A percentile compares a stretch with the other conserved stretches of the same genome.
Conservation (phyloP, 1,140 invertebrate genomes). For the Heliconius eleuchia region DNA sequence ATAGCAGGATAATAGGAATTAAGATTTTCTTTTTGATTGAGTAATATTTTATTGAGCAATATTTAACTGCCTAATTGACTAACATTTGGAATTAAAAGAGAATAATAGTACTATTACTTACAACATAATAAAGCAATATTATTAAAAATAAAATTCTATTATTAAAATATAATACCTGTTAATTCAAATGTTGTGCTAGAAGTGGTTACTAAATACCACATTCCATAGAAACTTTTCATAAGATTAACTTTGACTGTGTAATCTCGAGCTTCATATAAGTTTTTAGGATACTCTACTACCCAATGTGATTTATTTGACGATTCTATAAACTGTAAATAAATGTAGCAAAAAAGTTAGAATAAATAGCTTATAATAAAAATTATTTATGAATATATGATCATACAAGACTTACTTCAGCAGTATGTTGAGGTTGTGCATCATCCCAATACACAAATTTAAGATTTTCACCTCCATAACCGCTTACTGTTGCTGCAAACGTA, state of each 20-base stretch:
- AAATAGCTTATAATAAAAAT: not conserved
- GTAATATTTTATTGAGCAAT: too few species aligned
- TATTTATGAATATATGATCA: not conserved
- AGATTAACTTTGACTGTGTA: slow-evolving; percentile 85
- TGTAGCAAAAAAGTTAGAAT: not conserved
- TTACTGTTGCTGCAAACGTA: slow-evolving; percentile 84
- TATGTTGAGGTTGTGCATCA: slow-evolving; percentile 80
- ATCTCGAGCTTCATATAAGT: slow-evolving; percentile 80
- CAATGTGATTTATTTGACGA: slow-evolving; percentile 74
- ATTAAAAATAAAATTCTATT: not conserved
- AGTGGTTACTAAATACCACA: slow-evolving; percentile 71
- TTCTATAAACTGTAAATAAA: slow-evolving; percentile 55
- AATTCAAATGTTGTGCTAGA: slow-evolving; percentile 80
- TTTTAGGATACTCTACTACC: slow-evolving; percentile 82
- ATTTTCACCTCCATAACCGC: slow-evolving; percentile 63
- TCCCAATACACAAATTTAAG: slow-evolving; percentile 76
- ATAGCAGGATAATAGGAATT: too few species aligned
- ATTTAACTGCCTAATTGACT: too few species aligned
- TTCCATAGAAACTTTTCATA: slow-evolving; percentile 62
- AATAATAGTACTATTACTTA: too few species aligned
- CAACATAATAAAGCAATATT: too few species aligned
- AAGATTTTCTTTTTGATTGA: too few species aligned
- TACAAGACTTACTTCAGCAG: slow-evolving; percentile 69
- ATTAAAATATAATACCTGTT: slow-evolving; percentile 77
- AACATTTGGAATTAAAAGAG: too few species aligned